phyloP scores from a whole-genome alignment of 2,113 vertebrate genomes.

The Nycticryphes semicollaris region DNA sequence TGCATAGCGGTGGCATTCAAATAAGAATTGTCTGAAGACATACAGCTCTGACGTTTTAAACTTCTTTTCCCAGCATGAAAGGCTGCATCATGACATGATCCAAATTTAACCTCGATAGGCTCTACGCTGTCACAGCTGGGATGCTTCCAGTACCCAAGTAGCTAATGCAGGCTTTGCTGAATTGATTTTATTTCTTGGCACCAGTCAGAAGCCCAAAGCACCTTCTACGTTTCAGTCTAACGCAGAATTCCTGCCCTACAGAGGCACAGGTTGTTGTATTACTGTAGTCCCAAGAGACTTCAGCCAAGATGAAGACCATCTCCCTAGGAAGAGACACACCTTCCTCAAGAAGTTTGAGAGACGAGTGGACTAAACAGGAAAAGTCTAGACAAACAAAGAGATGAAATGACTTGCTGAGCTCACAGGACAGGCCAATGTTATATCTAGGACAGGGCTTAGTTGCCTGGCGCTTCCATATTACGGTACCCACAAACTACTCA shows the following conservation, averaged over 20 bases:
- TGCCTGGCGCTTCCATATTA: neutral
- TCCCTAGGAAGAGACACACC: neutral
- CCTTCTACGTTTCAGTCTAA: constrained; percentile 21
- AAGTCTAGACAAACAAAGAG: neutral
- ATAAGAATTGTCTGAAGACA: neutral
- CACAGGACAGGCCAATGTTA: neutral
- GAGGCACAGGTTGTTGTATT: neutral
- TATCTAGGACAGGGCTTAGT: neutral
- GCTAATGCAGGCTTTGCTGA: constrained; percentile 29
- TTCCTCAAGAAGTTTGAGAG: neutral
- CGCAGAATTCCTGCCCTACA: neutral
- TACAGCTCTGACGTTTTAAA: constrained; percentile 12
- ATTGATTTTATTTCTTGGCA: constrained; percentile 51
- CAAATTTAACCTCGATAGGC: constrained; percentile 21
- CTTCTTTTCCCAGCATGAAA: constrained; percentile 25
- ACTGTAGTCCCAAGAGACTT: neutral
- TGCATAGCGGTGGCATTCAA: neutral
- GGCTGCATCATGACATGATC: neutral
- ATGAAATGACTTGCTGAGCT: neutral
- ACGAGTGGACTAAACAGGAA: neutral
- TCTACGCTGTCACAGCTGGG: constrained; percentile 23
- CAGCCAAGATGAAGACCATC: neutral
- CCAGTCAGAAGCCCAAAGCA: neutral
- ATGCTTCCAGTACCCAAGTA: constrained; percentile 13
- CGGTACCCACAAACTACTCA: neutral